Conservation (phyloP, 2,113 vertebrate genomes). For the Neolamprologus falcicula region DNA sequence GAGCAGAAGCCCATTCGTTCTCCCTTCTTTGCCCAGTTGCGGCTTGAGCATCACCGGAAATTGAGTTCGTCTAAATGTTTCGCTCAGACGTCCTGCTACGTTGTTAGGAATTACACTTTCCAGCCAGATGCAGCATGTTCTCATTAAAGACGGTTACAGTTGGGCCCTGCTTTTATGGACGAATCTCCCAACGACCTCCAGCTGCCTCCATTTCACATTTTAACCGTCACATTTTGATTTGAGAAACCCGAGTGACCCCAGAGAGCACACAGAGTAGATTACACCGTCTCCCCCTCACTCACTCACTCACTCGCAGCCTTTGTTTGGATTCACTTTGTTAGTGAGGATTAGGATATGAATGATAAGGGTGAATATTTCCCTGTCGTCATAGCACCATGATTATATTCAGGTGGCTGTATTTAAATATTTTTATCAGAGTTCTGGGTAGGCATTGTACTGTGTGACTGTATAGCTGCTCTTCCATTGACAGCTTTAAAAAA, state of each 20-base stretch:
- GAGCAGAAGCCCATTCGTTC: slow-evolving; percentile 2
- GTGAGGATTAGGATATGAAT: not conserved
- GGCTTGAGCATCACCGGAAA: slow-evolving; percentile 1
- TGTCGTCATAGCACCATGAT: not conserved
- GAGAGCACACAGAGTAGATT: not conserved
- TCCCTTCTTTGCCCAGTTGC: not conserved
- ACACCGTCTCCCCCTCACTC: not conserved
- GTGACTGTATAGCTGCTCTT: not conserved
- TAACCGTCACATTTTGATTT: slow-evolving; percentile 10
- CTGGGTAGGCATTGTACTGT: not conserved
- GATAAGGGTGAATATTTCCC: not conserved
- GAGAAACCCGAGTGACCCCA: not conserved
- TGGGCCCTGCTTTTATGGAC: not conserved
- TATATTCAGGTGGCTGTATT: not conserved
- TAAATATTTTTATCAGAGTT: not conserved
- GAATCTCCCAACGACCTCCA: not conserved
- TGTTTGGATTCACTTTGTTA: not conserved
- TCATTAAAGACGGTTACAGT: not conserved
- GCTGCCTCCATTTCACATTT: not conserved
- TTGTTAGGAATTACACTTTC: not conserved
- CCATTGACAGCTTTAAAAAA: not conserved
- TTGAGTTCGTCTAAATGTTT: slow-evolving; percentile 1
- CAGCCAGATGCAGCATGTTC: not conserved
- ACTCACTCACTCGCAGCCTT: not conserved
- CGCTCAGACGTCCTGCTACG: not conserved